Evolutionary conservation across 2,888 invertebrate genomes (phyloP).

Genomic region (Lasius fuliginosus): DNA sequence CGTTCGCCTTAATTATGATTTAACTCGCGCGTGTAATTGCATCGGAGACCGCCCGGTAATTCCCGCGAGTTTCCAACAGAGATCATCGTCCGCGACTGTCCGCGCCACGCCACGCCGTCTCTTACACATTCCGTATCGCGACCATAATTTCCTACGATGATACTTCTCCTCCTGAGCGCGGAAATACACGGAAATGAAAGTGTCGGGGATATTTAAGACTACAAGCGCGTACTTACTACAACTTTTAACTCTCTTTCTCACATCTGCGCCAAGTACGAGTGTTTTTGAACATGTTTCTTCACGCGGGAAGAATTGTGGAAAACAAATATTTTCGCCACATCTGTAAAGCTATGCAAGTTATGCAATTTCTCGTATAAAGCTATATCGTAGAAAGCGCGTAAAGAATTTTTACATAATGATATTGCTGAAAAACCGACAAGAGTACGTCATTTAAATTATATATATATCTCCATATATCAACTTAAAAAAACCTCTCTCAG

Average conservation of each 20-base stretch:
- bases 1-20: conserved; percentile 38
- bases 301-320: neutral
- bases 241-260: conserved; percentile 49
- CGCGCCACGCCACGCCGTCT: neutral
- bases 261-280: conserved; percentile 26
- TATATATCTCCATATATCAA: neutral
- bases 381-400: neutral
- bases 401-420: neutral
- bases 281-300: conserved; percentile 32
- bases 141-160: conserved; percentile 78
- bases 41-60: conserved; percentile 26
- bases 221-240: conserved; percentile 7
- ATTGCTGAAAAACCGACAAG: neutral
- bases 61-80: conserved; percentile 12
- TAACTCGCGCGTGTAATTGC: conserved; percentile 39
- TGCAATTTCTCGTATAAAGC: neutral
- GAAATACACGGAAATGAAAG: conserved; percentile 79
- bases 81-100: conserved; percentile 37
- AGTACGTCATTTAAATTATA: neutral
- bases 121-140: conserved; percentile 48
- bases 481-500: neutral
- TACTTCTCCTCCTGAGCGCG: conserved; percentile 73
- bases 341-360: neutral
- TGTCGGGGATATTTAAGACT: conserved; percentile 76
- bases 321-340: conserved; percentile 30